Evolutionary conservation across 1,140 invertebrate genomes (phyloP), one percentile per base, ranked within the genome.

Genomic region (Aphaenogaster floridana): DNA sequence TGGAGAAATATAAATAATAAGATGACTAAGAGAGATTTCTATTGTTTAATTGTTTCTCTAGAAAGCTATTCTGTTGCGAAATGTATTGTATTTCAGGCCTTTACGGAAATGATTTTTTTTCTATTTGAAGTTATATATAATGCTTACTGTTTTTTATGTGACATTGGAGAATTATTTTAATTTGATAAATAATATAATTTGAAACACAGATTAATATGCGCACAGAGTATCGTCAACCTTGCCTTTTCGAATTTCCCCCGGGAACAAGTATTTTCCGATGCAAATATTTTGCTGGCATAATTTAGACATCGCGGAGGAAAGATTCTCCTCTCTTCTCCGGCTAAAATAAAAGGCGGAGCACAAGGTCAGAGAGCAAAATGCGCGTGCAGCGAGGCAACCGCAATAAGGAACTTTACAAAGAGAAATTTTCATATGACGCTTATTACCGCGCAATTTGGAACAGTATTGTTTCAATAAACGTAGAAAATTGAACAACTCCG

Each of bases 221-320:
- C 15, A 13, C 2, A 42, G 6, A 15, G 13, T 13, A 39, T 66
- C 13, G 11, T 59, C 64, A 71, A 71, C 45, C 71, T 59, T 59
- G 9, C 8, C 17, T 57, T 69, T 69, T 28, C 64, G 11, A 59
- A 71, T 81, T 81, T 45, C 15, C 21, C 57, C 3, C n/a, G 39
- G 57, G 15, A 69, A 52, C 64, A 45, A 69, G 50, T 69, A 69
- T 81, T 81, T 81, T 28, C 9, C 21, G 15, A 69, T 52, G 50
- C 50, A 69, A 81, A 81, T 81, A 69, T 81, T 81, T 71, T 71
- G 57, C 66, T 17, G 15, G 48, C 79, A 71, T 71, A 81, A 81
- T 71, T 81, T 71, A 81, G 64, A 57, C 66, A 81, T 81, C 52
- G 39, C 13, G 15, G 36, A 54, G 21, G 15, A 57, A 69, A 52